Base-by-base conservation (phyloP, 2,888 invertebrate genomes). In the Volucella inflata region DNA sequence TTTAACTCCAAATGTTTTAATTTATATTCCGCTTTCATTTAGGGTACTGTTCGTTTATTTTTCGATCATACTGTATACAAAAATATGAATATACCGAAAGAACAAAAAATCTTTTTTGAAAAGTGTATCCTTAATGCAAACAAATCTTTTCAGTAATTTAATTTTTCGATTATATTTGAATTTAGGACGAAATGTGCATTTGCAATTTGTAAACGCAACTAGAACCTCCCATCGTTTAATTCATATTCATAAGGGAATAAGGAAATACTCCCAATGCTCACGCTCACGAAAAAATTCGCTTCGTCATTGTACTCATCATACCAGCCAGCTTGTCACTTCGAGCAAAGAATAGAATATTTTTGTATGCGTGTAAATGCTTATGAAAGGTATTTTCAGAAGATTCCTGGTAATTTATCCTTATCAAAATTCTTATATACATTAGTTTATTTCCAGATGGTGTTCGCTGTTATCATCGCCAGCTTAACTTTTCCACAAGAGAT, bases 401-500 rank as follows among this genome's bases (percentile, higher is more conserved):
- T 53, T 83, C 21, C 57, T 51, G 44, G 68, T 74, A 79, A 83
- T 83, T 80, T 80, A 65, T 78, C 64, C 84, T 75, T 64, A 80
- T 84, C 75, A 75, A 70, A 75, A 75, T 68, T 70, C 84, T 68
- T 76, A 60, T 70, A 76, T 78, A 83, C 53, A 67, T 57, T 75
- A 80, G 84, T 75, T 84, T 57, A 84, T 80, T 80, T 65, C 75
- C 84, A 84, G 84, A 84, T 84, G 84, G 84, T 84, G 84, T 75
- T 80, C 75, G 64, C 84, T 71, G 84, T 75, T 84, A 84, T 84
- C 84, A 84, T 75, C 79, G 79, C 79, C 78, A 78, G 83, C 79
- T 83, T 83, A 83, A 74, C 68, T 46, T 83, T 68, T 83, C 55
- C 79, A 64, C 16, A 57, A 60, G 62, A 48, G 53, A n/a, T 79